phyloP scores from a whole-genome alignment of 2,888 invertebrate genomes.

The Rhodophaea formosa region DNA sequence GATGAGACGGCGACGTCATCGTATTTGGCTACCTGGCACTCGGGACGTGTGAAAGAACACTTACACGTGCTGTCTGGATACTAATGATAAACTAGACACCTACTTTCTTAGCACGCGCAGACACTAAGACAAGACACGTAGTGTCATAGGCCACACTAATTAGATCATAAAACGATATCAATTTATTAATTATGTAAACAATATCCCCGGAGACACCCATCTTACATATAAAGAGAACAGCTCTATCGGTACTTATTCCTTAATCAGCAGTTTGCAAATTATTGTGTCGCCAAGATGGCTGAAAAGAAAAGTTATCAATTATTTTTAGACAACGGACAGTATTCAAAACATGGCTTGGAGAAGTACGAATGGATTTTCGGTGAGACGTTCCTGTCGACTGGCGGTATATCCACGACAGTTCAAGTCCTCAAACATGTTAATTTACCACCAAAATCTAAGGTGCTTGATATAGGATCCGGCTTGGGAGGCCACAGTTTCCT shows the following conservation, averaged over 20 bases:
- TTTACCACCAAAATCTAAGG: conserved; percentile 1
- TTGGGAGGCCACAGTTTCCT: conserved; percentile 22
- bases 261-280: neutral
- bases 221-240: neutral
- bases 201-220: neutral
- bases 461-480: conserved; percentile 9
- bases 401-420: neutral
- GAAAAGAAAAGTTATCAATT: neutral
- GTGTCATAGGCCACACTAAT: neutral
- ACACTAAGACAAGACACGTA: neutral
- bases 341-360: conserved; percentile 20
- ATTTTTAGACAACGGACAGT: conserved; percentile 12
- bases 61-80: neutral
- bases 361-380: conserved; percentile 23
- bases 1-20: too few relatives aligned
- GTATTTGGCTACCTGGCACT: too few relatives aligned
- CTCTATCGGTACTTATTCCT: neutral
- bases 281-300: neutral
- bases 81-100: neutral
- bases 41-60: neutral
- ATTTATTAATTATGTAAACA: neutral
- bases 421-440: neutral
- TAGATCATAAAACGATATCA: neutral
- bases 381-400: conserved; percentile 6
- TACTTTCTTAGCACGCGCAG: neutral